These are phyloP conservation scores for Dolichoris vasculosae DNA, from an alignment of 1,140 invertebrate species.

Conservation along the genomic window DNA sequence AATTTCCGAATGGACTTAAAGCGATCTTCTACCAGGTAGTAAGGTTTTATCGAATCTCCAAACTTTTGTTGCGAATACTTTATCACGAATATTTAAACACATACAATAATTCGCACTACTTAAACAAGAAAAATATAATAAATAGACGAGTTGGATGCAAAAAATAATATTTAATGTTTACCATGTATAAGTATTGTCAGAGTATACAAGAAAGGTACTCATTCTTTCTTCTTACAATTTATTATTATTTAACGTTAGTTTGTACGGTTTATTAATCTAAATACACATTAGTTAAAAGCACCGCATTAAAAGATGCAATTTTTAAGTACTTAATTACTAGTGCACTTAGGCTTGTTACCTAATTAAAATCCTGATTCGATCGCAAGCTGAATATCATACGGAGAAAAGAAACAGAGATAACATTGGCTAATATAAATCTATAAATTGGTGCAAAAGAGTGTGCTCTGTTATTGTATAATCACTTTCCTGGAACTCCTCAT, in stretches of 20 bases:
- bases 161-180: too few relatives aligned
- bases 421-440: not conserved
- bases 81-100: too few relatives aligned
- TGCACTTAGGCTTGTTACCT: constrained; percentile 32
- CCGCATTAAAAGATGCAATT: constrained; percentile 23
- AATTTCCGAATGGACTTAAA: too few relatives aligned
- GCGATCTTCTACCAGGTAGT: too few relatives aligned
- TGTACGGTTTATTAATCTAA: not conserved
- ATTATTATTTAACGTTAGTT: not conserved
- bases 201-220: not conserved
- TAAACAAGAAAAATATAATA: too few relatives aligned
- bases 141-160: too few relatives aligned
- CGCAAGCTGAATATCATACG: not conserved
- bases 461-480: constrained; percentile 33
- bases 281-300: not conserved
- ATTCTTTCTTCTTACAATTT: not conserved
- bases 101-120: too few relatives aligned
- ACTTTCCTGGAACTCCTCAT: constrained; percentile 49
- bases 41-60: not conserved
- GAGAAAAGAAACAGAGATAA: not conserved
- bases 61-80: not conserved
- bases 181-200: too few relatives aligned
- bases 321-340: constrained; percentile 23
- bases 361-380: constrained; percentile 37
- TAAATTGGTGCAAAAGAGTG: not conserved